phyloP scores from a whole-genome alignment of 1,140 invertebrate genomes.

The Amyelois transitella region DNA sequence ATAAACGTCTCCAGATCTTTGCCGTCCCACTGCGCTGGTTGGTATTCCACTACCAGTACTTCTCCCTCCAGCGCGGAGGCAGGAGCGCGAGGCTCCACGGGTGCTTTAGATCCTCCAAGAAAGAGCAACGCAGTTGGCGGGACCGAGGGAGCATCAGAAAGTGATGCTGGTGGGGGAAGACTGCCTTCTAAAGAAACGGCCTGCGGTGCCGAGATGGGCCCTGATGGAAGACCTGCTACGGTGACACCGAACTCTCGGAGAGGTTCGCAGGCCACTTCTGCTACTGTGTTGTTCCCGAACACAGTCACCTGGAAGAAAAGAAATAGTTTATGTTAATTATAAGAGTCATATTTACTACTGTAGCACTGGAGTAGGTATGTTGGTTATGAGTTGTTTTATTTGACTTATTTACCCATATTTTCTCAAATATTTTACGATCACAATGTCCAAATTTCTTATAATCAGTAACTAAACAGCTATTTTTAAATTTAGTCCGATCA shows the following conservation, averaged over 20 bases:
- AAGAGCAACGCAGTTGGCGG: slow-evolving; percentile 76
- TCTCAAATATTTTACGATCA: too few relatives aligned
- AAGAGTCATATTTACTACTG: neutral
- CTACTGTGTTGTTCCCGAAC: slow-evolving; percentile 52
- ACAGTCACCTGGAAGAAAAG: slow-evolving; percentile 55
- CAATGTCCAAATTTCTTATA: too few relatives aligned
- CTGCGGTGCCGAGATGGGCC: slow-evolving; percentile 46
- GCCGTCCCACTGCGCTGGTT: slow-evolving; percentile 71
- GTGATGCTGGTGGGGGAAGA: slow-evolving; percentile 34
- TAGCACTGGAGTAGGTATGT: too few relatives aligned
- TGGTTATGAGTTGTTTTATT: too few relatives aligned
- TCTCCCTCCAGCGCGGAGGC: slow-evolving; percentile 76
- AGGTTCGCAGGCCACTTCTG: slow-evolving; percentile 55
- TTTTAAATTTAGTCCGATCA: too few relatives aligned
- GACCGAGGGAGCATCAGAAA: slow-evolving; percentile 17
- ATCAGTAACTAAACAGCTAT: too few relatives aligned
- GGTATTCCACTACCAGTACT: slow-evolving; percentile 77
- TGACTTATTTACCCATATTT: too few relatives aligned
- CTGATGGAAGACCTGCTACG: slow-evolving; percentile 45
- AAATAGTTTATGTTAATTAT: slow-evolving; percentile 6
- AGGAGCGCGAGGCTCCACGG: slow-evolving; percentile 76
- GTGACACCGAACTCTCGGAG: slow-evolving; percentile 52
- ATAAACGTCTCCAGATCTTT: slow-evolving; percentile 64
- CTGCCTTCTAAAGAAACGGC: slow-evolving; percentile 38
- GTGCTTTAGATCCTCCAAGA: slow-evolving; percentile 78